A percentile compares a stretch with the other conserved stretches of the same genome.
Conservation (phyloP, 2,888 invertebrate species). For the Melieria crassipennis region DNA sequence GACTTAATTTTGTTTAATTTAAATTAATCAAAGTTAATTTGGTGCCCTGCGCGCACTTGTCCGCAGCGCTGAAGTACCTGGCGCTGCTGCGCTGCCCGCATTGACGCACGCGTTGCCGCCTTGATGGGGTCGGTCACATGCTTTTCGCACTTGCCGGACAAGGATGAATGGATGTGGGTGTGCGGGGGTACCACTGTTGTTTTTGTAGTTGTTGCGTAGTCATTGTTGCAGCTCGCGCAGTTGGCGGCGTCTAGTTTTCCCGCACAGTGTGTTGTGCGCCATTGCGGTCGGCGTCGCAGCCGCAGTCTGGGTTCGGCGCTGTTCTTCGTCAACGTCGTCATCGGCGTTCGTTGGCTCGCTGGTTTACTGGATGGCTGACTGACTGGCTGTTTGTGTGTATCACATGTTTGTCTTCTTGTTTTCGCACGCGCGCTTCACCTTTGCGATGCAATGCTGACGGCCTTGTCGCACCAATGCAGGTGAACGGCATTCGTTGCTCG, state of each 20-base stretch:
- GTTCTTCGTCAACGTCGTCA: background rate
- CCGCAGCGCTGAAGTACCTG: background rate
- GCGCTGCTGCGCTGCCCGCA: background rate
- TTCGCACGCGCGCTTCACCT: constrained; percentile 46
- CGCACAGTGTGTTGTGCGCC: background rate
- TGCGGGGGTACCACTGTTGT: constrained; percentile 5
- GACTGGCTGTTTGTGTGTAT: constrained; percentile 49
- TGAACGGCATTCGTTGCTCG: constrained; percentile 10
- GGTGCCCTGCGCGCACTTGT: background rate
- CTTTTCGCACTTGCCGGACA: constrained; percentile 4
- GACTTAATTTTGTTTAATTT: no score
- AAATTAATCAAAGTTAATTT: no score
- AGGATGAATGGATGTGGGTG: constrained; percentile 16
- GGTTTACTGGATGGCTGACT: no score
- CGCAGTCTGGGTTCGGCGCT: background rate
- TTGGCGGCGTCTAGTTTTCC: background rate
- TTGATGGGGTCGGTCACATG: background rate
- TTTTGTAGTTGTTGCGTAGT: background rate
- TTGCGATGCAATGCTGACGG: constrained; percentile 47
- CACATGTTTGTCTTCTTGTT: constrained; percentile 60
- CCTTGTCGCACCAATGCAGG: constrained; percentile 56
- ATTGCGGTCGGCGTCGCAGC: background rate
- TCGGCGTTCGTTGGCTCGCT: constrained; percentile 18
- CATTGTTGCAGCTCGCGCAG: background rate
- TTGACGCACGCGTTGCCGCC: background rate